A percentile compares a stretch with the other conserved stretches of the same genome.
These are phyloP conservation scores for Forbesichthys agassizii DNA, from an alignment of 2,113 vertebrate genomes.

Conservation along the genomic window DNA sequence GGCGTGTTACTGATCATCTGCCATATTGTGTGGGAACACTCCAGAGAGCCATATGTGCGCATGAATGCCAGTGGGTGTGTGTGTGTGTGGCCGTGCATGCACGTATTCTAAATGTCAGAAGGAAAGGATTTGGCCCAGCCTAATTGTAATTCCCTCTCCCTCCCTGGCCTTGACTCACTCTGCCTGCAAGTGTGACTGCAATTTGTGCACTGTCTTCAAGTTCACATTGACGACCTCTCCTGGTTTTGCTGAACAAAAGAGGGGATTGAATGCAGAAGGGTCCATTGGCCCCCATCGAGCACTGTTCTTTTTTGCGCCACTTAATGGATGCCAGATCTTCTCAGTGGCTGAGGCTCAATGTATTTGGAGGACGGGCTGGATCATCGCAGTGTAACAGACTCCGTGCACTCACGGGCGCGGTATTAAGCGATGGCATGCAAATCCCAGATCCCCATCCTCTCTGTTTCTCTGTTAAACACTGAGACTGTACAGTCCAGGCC, in stretches of 20 bases:
- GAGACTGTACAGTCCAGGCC: slow-evolving; percentile 40
- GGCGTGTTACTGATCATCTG: slow-evolving; percentile 20
- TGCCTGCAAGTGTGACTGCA: slow-evolving; percentile 71
- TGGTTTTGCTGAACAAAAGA: slow-evolving; percentile 70
- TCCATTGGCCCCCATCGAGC: slow-evolving; percentile 65
- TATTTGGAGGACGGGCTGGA: slow-evolving; percentile 53
- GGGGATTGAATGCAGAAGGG: slow-evolving; percentile 69
- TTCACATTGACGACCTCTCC: slow-evolving; percentile 71
- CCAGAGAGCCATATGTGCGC: slow-evolving; percentile 26
- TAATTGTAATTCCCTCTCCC: slow-evolving; percentile 49
- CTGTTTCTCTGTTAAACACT: slow-evolving; percentile 31
- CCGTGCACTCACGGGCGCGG: slow-evolving; percentile 52
- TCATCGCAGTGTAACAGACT: slow-evolving; percentile 53
- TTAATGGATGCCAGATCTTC: slow-evolving; percentile 78
- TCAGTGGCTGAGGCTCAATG: slow-evolving; percentile 57
- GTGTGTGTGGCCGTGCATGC: slow-evolving; percentile 16
- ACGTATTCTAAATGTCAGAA: slow-evolving; percentile 32
- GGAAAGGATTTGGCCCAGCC: slow-evolving; percentile 49
- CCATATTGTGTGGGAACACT: slow-evolving; percentile 20
- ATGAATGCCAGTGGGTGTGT: slow-evolving; percentile 6
- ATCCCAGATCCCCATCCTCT: slow-evolving; percentile 40
- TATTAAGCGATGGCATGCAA: slow-evolving; percentile 62
- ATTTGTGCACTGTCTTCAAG: slow-evolving; percentile 76
- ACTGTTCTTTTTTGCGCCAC: slow-evolving; percentile 57
- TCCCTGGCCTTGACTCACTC: slow-evolving; percentile 61